A percentile compares a stretch with the other conserved stretches of the same genome.
phyloP scores from a whole-genome alignment of 2,113 vertebrate genomes.

The Macroglossus sobrinus region DNA sequence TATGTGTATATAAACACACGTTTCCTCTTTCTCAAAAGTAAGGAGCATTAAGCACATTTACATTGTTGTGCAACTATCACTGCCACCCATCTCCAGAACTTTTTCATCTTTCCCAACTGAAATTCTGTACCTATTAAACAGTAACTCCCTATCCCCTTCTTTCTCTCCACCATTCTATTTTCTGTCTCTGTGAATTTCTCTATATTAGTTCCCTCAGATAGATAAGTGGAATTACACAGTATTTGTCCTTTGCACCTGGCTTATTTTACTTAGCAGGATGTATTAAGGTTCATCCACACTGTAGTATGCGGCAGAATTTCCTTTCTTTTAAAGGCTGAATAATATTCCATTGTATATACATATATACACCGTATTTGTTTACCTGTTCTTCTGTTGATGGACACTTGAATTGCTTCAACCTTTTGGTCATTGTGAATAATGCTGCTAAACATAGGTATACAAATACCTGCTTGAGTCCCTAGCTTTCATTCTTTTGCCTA shows the following conservation, averaged over 20 bases:
- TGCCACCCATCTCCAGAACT: not conserved
- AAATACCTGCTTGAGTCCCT: not conserved
- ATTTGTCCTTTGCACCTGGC: not conserved
- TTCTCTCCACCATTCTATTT: not conserved
- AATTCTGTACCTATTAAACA: not conserved
- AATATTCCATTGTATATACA: not conserved
- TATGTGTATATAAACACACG: not conserved
- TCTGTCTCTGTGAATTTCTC: not conserved
- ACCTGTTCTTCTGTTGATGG: not conserved
- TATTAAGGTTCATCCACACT: not conserved
- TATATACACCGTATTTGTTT: not conserved
- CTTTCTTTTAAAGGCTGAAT: not conserved
- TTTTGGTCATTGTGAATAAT: not conserved
- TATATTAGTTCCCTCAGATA: not conserved
- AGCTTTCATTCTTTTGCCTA: not conserved
- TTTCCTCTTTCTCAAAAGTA: not conserved
- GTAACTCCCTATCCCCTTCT: not conserved
- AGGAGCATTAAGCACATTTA: not conserved
- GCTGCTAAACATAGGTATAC: not conserved
- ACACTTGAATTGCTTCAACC: not conserved
- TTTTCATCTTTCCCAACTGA: not conserved
- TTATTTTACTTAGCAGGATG: not conserved
- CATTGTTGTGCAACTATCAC: not conserved
- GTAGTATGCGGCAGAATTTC: not conserved
- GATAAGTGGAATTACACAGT: not conserved